Conservation (phyloP, 2,113 vertebrate species). For the Cebidichthys violaceus region DNA sequence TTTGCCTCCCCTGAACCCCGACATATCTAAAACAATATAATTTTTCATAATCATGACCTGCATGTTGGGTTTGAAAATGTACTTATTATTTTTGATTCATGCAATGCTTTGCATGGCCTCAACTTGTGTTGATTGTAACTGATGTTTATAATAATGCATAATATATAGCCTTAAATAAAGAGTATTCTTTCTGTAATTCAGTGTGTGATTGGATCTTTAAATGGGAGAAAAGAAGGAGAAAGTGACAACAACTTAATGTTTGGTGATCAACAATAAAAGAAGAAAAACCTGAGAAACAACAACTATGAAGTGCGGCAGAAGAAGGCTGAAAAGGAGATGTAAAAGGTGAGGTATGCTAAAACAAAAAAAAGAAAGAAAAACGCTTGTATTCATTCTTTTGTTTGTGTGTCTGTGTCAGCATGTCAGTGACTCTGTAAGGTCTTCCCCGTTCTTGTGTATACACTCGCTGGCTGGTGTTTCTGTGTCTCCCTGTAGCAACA, state of each 20-base stretch:
- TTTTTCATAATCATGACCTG: slow-evolving; percentile 53
- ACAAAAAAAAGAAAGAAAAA: background rate
- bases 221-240: background rate
- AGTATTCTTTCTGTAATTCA: slow-evolving; percentile 54
- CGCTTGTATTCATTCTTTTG: slow-evolving; percentile 20
- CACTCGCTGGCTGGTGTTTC: slow-evolving; percentile 35
- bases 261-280: background rate
- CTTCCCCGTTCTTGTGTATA: slow-evolving; percentile 50
- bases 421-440: slow-evolving; percentile 43
- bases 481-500: slow-evolving; percentile 38
- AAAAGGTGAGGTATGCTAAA: background rate
- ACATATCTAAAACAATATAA: slow-evolving; percentile 34
- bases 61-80: slow-evolving; percentile 66
- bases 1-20: slow-evolving; percentile 30
- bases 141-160: slow-evolving; percentile 69
- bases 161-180: slow-evolving; percentile 79
- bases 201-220: slow-evolving; percentile 38
- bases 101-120: slow-evolving; percentile 75
- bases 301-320: background rate
- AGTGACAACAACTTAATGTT: background rate
- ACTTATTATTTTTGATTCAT: slow-evolving; percentile 56
- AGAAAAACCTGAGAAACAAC: background rate
- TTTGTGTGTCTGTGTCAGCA: slow-evolving; percentile 60
- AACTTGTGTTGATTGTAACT: slow-evolving; percentile 53
- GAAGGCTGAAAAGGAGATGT: background rate